Percentiles rank a stretch among this genome's conserved stretches.
phyloP scores from a whole-genome alignment of 2,113 vertebrate genomes.

The Melanostigma gelatinosum region DNA sequence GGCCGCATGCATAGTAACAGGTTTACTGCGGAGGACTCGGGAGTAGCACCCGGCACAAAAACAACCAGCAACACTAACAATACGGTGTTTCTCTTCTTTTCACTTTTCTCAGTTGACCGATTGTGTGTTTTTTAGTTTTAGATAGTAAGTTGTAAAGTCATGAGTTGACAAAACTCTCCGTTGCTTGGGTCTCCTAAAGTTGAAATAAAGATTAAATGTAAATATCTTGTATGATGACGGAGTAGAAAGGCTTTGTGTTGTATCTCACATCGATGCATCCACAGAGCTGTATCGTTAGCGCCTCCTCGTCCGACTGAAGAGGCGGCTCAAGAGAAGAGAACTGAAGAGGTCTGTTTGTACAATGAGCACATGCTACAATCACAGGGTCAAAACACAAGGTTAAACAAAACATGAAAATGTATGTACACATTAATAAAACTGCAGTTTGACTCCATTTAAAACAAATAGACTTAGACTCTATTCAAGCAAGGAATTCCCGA shows the following conservation, averaged over 20 bases:
- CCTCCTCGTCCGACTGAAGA: conserved; percentile 15
- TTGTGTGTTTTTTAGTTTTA: conserved; percentile 6
- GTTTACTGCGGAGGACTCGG: conserved; percentile 39
- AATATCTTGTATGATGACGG: background rate
- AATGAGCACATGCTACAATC: conserved; percentile 19
- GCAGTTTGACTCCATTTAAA: too few species aligned
- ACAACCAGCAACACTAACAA: background rate
- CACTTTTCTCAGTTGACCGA: background rate
- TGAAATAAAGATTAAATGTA: background rate
- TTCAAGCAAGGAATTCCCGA: background rate
- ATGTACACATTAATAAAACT: background rate
- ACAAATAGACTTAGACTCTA: background rate
- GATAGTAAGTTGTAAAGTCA: background rate
- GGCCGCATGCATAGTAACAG: conserved; percentile 41
- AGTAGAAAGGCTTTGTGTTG: background rate
- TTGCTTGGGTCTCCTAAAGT: background rate
- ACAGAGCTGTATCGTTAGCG: background rate
- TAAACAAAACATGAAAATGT: background rate
- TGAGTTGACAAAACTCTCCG: background rate
- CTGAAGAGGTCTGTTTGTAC: conserved; percentile 33
- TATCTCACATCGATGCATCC: background rate
- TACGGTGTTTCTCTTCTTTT: background rate
- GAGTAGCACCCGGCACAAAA: conserved; percentile 1
- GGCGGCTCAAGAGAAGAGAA: conserved; percentile 18
- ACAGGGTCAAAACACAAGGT: conserved; percentile 38